A percentile compares a stretch with the other conserved stretches of the same genome.
These are phyloP conservation scores for Pandemis cinnamomeana DNA, from an alignment of 2,888 invertebrate species.

Conservation along the genomic window DNA sequence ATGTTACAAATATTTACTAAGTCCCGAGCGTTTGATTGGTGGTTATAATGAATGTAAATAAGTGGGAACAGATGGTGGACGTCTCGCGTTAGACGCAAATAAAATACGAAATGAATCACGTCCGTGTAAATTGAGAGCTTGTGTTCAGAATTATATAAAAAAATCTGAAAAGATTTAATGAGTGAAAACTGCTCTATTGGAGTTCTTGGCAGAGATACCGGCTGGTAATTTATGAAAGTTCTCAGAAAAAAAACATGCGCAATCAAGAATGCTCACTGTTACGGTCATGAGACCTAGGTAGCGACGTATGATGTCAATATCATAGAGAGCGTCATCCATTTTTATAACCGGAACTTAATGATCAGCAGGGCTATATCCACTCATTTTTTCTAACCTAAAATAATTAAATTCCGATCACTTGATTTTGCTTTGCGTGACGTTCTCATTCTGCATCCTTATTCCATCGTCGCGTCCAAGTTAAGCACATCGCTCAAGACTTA, in stretches of 20 bases:
- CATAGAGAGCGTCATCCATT: no score
- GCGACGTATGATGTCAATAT: no score
- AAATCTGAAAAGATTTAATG: conserved; percentile 21
- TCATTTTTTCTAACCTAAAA: no score
- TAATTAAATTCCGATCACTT: no score
- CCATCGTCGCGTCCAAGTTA: not conserved
- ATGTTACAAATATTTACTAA: conserved; percentile 20
- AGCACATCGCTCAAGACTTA: conserved; percentile 47
- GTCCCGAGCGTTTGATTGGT: conserved; percentile 15
- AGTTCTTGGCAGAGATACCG: conserved; percentile 12
- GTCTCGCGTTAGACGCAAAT: conserved; percentile 26
- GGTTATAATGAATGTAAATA: conserved; percentile 25
- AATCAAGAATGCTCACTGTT: not conserved
- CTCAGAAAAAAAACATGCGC: not conserved
- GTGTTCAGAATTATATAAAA: conserved; percentile 15
- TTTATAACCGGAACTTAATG: no score
- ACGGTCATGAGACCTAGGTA: not conserved
- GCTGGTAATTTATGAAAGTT: not conserved
- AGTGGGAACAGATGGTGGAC: conserved; percentile 28
- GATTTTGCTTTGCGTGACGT: not conserved
- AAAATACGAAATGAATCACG: conserved; percentile 36
- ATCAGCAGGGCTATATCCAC: no score
- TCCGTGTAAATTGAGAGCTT: conserved; percentile 19
- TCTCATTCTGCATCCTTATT: not conserved
- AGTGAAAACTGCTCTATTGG: conserved; percentile 19